Evolutionary conservation across 23 tunicate genomes (phyloP).

Genomic region (Aplidium turbinatum): DNA sequence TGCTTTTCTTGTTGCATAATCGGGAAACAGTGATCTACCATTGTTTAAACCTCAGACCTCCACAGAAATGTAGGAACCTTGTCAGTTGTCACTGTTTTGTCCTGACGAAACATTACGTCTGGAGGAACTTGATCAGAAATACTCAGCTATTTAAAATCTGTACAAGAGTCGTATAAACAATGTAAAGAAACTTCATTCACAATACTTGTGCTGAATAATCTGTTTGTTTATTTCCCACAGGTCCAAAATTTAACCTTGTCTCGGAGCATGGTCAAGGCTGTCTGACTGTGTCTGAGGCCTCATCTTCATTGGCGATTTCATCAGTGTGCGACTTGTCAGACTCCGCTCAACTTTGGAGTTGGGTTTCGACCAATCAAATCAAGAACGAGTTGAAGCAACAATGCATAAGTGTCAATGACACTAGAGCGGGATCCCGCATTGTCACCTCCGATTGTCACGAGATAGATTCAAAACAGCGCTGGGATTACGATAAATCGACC

Average conservation of each 20-base stretch:
- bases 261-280: conserved; percentile 53
- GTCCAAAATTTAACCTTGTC: conserved; percentile 69
- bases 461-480: conserved; percentile 30
- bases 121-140: no score
- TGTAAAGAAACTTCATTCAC: no score
- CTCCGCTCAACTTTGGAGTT: conserved; percentile 58
- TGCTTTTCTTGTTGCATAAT: no score
- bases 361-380: conserved; percentile 61
- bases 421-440: conserved; percentile 20
- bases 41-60: no score
- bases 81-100: no score
- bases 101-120: no score
- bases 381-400: conserved; percentile 46
- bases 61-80: no score
- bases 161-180: no score
- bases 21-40: no score
- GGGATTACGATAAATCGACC: conserved; percentile 36
- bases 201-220: not conserved
- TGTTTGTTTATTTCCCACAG: conserved; percentile 35
- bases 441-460: conserved; percentile 56
- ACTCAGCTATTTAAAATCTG: no score
- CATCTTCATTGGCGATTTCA: conserved; percentile 10
- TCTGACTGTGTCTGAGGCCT: conserved; percentile 12
- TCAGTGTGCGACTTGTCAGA: conserved; percentile 27
- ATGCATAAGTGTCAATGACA: conserved; percentile 41